Evolutionary conservation across 1,140 invertebrate genomes (phyloP).

Genomic region (Conus ventricosus): DNA sequence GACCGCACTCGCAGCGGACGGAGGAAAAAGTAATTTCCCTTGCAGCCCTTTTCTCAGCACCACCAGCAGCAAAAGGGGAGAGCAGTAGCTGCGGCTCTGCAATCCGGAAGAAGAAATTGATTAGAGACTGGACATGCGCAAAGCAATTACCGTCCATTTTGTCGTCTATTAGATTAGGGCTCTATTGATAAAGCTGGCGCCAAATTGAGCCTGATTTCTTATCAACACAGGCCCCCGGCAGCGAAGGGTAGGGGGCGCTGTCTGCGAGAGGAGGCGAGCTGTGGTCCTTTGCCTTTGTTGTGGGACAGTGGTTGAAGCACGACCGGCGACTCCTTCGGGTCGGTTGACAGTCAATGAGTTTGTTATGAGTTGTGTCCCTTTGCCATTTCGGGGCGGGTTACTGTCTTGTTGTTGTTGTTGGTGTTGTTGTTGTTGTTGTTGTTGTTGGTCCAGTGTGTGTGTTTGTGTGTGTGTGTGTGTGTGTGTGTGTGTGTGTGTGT

Average conservation of each 20-base stretch:
- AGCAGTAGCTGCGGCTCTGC: not conserved
- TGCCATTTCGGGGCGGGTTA: not conserved
- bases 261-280: not conserved
- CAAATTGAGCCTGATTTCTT: conserved; percentile 32
- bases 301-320: not conserved
- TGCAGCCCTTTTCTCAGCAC: not conserved
- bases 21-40: not conserved
- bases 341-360: too few species aligned
- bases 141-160: conserved; percentile 30
- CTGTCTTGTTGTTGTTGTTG: not conserved
- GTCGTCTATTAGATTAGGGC: conserved; percentile 16
- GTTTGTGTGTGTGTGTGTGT: not conserved
- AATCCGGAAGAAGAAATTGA: conserved; percentile 23
- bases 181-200: conserved; percentile 27
- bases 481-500: not conserved
- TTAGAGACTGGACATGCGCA: conserved; percentile 27
- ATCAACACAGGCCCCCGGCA: conserved; percentile 4
- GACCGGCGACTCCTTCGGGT: too few species aligned
- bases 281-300: not conserved
- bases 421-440: not conserved
- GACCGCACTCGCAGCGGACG: not conserved
- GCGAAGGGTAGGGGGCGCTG: not conserved
- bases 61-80: not conserved
- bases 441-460: not conserved
- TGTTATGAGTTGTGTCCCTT: not conserved